Percentiles rank a stretch among this genome's conserved stretches.
Evolutionary conservation across 2,888 invertebrate species (phyloP).

Genomic region (Agrochola litura): DNA sequence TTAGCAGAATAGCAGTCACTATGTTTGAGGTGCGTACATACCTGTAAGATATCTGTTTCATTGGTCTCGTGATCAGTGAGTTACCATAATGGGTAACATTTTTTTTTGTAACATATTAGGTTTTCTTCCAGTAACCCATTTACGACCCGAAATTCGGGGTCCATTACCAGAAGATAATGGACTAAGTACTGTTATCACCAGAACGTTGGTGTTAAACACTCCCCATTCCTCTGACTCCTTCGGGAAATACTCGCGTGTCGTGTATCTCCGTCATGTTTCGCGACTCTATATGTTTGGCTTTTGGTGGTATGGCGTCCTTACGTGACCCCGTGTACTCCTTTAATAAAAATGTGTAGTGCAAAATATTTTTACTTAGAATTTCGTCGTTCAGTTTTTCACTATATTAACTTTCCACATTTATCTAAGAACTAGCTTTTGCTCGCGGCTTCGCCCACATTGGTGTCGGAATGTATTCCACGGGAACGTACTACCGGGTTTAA

Average conservation of each 20-base stretch:
- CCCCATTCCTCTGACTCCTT: slow-evolving; percentile 14
- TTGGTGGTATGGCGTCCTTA: slow-evolving; percentile 2
- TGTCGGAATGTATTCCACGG: no score
- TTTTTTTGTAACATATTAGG: no score
- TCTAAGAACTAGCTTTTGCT: background rate
- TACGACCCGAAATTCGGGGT: background rate
- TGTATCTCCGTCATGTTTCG: slow-evolving; percentile 26
- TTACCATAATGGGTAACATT: background rate
- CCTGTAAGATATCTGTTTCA: background rate
- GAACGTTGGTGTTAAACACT: slow-evolving; percentile 10
- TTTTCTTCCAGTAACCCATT: background rate
- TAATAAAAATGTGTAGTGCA: slow-evolving; percentile 35
- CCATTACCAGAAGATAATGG: background rate
- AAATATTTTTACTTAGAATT: slow-evolving; percentile 35
- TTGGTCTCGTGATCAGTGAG: background rate
- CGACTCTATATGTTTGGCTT: slow-evolving; percentile 27
- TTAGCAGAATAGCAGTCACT: background rate
- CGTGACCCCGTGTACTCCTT: slow-evolving; percentile 18
- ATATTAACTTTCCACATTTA: slow-evolving; percentile 31
- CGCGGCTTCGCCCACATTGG: no score
- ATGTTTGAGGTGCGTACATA: background rate
- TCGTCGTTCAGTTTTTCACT: slow-evolving; percentile 18
- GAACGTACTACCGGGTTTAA: no score
- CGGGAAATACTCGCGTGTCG: slow-evolving; percentile 39
- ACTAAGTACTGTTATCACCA: slow-evolving; percentile 9